Percentiles rank a stretch among this genome's conserved stretches.
Evolutionary conservation across 2,113 vertebrate genomes (phyloP).

Genomic region (Actenoides hombroni): DNA sequence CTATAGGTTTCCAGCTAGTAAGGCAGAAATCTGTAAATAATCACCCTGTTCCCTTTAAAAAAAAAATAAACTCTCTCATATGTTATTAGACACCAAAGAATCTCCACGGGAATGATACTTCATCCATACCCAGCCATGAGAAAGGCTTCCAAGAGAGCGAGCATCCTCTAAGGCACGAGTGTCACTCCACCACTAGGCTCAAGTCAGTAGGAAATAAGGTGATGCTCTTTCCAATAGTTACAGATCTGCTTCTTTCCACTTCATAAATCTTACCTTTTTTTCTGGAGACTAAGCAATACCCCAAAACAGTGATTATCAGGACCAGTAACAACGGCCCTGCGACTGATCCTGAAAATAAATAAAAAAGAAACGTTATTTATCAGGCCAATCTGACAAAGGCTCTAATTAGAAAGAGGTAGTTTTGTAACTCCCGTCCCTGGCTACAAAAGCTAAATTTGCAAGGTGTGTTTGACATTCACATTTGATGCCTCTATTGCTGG

Average conservation of each 20-base stretch:
- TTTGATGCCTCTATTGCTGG: background rate
- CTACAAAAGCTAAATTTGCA: background rate
- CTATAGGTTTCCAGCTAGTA: background rate
- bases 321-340: background rate
- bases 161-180: background rate
- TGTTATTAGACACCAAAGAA: background rate
- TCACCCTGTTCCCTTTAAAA: background rate
- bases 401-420: background rate
- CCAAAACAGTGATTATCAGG: background rate
- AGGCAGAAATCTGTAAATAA: background rate
- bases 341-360: constrained; percentile 41
- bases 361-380: background rate
- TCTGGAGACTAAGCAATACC: constrained; percentile 9
- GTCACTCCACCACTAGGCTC: background rate
- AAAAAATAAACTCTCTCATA: background rate
- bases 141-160: background rate
- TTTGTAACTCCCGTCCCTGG: background rate
- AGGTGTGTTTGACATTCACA: background rate
- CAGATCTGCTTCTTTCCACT: background rate
- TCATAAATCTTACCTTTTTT: constrained; percentile 56
- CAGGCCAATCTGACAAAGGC: background rate
- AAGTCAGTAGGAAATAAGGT: background rate
- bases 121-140: background rate
- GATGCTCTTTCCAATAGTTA: background rate
- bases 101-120: background rate